These are phyloP conservation scores for Gymnogyps californianus DNA, from an alignment of 2,113 vertebrate genomes.

Conservation along the genomic window DNA sequence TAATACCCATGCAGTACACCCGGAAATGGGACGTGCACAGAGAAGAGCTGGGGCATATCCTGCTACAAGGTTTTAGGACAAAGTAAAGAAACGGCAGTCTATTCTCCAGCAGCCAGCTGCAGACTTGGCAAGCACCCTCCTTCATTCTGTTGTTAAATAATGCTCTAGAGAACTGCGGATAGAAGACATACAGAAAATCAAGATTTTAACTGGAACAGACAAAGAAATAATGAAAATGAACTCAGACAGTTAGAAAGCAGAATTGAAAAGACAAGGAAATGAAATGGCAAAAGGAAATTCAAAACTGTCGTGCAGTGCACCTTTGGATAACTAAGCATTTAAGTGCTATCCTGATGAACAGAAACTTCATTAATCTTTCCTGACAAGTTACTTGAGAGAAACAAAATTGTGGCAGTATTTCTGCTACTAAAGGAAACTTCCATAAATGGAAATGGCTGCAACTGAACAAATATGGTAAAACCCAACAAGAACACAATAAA, in stretches of 20 bases:
- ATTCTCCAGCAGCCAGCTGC: not conserved
- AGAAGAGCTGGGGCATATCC: not conserved
- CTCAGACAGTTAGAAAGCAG: slow-evolving; percentile 34
- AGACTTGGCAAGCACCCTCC: not conserved
- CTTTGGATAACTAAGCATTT: slow-evolving; percentile 26
- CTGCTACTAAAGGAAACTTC: slow-evolving; percentile 13
- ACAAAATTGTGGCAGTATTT: slow-evolving; percentile 35
- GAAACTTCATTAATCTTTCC: slow-evolving; percentile 65
- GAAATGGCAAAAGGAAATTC: slow-evolving; percentile 51
- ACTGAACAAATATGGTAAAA: slow-evolving; percentile 4
- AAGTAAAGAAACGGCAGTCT: not conserved
- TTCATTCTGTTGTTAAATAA: not conserved
- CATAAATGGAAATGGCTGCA: not conserved
- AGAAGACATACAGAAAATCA: slow-evolving; percentile 27
- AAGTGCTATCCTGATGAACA: slow-evolving; percentile 39
- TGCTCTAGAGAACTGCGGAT: not conserved
- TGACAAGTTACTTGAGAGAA: slow-evolving; percentile 62
- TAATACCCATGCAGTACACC: not conserved
- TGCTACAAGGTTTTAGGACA: not conserved
- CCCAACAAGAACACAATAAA: not conserved
- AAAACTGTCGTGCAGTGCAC: not conserved
- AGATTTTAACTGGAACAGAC: slow-evolving; percentile 54
- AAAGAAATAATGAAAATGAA: slow-evolving; percentile 61
- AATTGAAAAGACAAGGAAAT: slow-evolving; percentile 57
- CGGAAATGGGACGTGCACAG: rapidly evolving